These are phyloP conservation scores for Numenius phaeopus DNA, from an alignment of 2,797 vertebrate genomes.

Conservation along the genomic window DNA sequence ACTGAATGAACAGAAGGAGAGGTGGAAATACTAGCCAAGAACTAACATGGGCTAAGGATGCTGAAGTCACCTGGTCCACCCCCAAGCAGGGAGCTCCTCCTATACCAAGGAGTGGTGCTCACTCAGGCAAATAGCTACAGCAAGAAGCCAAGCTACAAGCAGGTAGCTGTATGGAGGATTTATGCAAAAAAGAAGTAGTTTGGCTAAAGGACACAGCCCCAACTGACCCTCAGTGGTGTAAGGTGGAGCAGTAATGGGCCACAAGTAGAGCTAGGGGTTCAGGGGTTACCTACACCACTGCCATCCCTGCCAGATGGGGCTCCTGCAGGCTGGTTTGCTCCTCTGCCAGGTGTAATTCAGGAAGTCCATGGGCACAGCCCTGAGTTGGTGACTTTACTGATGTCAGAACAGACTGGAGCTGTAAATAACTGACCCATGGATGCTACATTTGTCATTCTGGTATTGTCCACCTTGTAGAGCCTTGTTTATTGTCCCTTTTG, in stretches of 20 bases:
- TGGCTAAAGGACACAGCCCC: background rate
- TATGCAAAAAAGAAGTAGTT: background rate
- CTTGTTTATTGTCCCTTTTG: background rate
- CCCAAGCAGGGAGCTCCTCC: background rate
- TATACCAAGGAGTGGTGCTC: background rate
- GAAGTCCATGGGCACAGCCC: rapidly evolving
- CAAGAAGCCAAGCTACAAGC: background rate
- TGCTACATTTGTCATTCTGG: background rate
- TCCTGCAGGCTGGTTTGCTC: background rate
- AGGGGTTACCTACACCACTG: background rate
- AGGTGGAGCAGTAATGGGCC: background rate
- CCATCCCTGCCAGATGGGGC: too few species aligned
- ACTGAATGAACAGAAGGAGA: background rate
- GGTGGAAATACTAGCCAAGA: background rate
- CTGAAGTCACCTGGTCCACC: background rate
- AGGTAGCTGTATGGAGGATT: background rate
- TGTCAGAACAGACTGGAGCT: background rate
- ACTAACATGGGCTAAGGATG: background rate
- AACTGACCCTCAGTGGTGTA: background rate
- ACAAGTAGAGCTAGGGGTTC: background rate
- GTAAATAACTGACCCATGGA: background rate
- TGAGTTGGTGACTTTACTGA: background rate
- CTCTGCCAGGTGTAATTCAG: background rate
- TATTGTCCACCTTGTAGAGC: background rate
- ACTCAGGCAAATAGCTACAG: background rate